Conservation (phyloP, 2,888 invertebrate genomes). For the Trachelus troglodyta region DNA sequence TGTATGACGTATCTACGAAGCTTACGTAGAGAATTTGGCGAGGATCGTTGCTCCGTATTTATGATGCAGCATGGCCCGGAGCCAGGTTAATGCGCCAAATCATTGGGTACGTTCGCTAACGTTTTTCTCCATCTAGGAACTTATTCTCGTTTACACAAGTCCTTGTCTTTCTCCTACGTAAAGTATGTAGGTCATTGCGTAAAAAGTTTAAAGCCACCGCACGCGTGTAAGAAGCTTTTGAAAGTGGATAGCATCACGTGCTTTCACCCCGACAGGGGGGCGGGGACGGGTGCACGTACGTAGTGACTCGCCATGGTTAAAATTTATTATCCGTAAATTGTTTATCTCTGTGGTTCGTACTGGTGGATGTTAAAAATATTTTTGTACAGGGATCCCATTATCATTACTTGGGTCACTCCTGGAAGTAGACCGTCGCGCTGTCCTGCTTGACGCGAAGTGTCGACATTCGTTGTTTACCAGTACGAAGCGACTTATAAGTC, state of each 20-base stretch:
- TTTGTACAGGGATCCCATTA: neutral
- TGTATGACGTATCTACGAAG: neutral
- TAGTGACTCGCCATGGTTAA: neutral
- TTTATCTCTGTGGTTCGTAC: neutral
- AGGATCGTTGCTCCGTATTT: conserved; percentile 34
- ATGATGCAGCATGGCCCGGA: conserved; percentile 49
- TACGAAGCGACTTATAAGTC: neutral
- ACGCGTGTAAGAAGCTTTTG: neutral
- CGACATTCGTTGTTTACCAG: neutral
- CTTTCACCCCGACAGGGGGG: too few relatives aligned
- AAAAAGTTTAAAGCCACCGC: neutral
- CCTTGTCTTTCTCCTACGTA: neutral
- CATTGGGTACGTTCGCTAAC: neutral
- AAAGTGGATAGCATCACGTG: neutral
- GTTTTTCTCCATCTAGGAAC: neutral
- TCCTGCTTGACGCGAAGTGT: neutral
- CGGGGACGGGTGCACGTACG: neutral
- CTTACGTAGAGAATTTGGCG: neutral
- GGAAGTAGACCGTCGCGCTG: neutral
- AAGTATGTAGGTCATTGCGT: neutral
- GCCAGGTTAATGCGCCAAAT: conserved; percentile 55
- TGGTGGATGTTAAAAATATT: neutral
- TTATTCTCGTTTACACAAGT: neutral
- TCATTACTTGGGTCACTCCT: neutral
- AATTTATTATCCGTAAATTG: neutral